Base-by-base conservation (phyloP, 2,797 vertebrate species). In the Alca torda region DNA sequence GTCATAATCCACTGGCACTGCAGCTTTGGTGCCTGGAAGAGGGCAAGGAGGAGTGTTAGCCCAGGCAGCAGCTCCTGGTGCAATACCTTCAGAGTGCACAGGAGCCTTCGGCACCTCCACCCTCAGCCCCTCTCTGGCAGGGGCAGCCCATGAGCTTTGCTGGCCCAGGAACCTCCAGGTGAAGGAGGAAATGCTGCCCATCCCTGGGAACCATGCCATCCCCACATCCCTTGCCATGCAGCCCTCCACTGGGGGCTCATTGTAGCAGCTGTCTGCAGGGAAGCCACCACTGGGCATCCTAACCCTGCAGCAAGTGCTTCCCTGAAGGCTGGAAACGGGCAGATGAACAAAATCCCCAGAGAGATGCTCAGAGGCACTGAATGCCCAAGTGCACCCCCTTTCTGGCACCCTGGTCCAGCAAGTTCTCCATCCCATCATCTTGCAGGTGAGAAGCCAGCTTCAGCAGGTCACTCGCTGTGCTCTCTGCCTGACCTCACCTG, bases 11-110 rank as follows among this genome's bases (percentile, higher is more conserved):
- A 94, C 4, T 1, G 1, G 77, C 83, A 73, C 51, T 1, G 18
- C 48, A 67, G 94, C 77, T 91, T 73, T 87, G 85, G 95, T 69
- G 37, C 88, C 94, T 96, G 67, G 33, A 91, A 88, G 43, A 59
- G 13, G 35, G 25, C 3, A 28, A 79, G 33, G 24, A 95, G 14
- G 35, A 84, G 15, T 72, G 60, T 90, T 39, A 90, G 59, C 35
- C 39, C 9, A 6, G 61, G 61, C 64, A 81, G 80, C 25, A 91
- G 53, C 76, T 84, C 6, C 3, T 28, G 33, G 46, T 63, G 10
- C 25, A 75, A 61, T 11, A 68, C 19, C 43, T 60, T 75, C 48
- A 75, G 25, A 80, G 33, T 2, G 17, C 28, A 48, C 39, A 83
- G 46, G n/a, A 94, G 30, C 50, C n/a, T 33, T 25, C 2, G 2